Conservation (phyloP, 2,888 invertebrate genomes). For the Diaphora mendica region DNA sequence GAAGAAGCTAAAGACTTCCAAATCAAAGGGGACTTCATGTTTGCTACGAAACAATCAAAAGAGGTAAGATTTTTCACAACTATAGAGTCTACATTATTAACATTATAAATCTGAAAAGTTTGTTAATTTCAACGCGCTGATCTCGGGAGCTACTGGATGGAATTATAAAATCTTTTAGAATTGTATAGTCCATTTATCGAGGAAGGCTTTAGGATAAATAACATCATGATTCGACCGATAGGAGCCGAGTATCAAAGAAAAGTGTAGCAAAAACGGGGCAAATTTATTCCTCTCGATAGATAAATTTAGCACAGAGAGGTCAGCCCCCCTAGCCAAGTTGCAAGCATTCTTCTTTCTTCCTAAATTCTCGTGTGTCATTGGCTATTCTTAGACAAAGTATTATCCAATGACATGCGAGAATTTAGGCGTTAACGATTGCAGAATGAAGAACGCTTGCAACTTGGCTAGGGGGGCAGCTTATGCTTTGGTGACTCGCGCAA, state of each 20-base stretch:
- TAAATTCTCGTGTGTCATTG: no score
- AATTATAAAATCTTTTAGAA: neutral
- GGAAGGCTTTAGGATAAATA: neutral
- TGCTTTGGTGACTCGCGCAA: no score
- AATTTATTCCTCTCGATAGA: no score
- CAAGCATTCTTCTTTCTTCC: no score
- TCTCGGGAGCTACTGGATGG: neutral
- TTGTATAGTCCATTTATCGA: neutral
- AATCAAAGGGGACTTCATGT: constrained; percentile 94
- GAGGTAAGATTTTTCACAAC: constrained; percentile 80
- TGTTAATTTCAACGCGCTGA: neutral
- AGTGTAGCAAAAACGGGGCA: neutral
- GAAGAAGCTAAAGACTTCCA: constrained; percentile 93
- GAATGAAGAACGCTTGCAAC: no score
- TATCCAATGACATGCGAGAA: no score
- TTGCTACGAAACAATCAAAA: constrained; percentile 90
- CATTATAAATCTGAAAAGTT: neutral
- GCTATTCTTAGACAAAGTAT: no score
- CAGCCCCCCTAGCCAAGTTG: no score
- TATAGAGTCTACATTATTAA: neutral
- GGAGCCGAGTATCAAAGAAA: neutral
- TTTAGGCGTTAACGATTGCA: no score
- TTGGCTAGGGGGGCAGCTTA: no score
- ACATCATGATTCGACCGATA: neutral
- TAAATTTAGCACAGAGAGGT: no score